Percentiles rank a stretch among this genome's conserved stretches.
These are phyloP conservation scores for Corythornis leucogaster DNA, from an alignment of 2,797 vertebrate genomes.

Conservation along the genomic window DNA sequence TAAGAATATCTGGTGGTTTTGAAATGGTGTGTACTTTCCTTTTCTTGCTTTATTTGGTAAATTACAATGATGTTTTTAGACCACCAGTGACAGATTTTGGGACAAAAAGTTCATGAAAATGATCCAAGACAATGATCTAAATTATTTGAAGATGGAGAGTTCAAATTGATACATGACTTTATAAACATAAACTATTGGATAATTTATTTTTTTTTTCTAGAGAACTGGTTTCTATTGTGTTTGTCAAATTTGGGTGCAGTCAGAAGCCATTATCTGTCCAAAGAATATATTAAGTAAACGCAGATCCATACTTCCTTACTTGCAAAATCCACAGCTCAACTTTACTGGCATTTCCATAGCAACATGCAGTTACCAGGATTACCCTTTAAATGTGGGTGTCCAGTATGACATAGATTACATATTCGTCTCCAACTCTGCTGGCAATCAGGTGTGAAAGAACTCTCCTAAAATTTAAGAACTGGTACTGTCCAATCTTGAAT, in stretches of 20 bases:
- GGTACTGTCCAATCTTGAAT: neutral
- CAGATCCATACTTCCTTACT: neutral
- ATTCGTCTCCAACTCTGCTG: neutral
- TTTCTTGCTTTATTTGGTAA: neutral
- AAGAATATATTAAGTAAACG: neutral
- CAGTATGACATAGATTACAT: neutral
- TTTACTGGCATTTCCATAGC: constrained; percentile 4
- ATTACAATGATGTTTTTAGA: neutral
- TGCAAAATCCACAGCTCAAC: neutral
- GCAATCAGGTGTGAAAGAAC: neutral
- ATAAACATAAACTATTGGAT: neutral
- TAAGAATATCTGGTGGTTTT: neutral
- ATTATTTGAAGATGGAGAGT: neutral
- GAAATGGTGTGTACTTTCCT: neutral
- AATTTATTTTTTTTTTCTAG: neutral
- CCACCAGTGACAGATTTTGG: neutral
- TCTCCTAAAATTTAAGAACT: neutral
- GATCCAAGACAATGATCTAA: neutral
- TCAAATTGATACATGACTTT: neutral
- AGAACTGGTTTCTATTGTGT: neutral
- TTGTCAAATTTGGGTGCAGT: neutral
- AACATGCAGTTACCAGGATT: neutral
- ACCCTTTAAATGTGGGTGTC: neutral
- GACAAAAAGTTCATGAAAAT: neutral
- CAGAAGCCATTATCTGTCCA: neutral